Evolutionary conservation across 2,888 invertebrate genomes (phyloP), one percentile per base, ranked within the genome.

Genomic region (Raillietiella orientalis): DNA sequence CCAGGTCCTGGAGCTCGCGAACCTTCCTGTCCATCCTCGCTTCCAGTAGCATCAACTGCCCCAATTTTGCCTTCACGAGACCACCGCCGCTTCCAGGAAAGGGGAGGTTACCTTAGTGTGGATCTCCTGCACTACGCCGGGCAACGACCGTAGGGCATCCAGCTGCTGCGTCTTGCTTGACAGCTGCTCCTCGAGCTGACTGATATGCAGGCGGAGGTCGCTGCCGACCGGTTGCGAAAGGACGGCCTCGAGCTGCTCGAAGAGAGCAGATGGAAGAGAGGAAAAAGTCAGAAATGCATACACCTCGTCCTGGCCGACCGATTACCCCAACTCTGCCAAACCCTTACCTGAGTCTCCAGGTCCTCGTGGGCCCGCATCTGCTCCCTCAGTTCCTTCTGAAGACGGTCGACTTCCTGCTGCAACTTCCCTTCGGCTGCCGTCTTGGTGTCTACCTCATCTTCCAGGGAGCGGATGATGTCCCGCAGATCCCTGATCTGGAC

Each of bases 381-480:
- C 11, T 20, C 11, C 13, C 30, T 21, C n/a, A 38, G 26, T 6
- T 32, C 50, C 23, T 46, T 44, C 35, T 50, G 53, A 43, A 61
- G 50, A 28, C 53, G 49, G 28, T 53, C 50, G 13, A 60, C 52
- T 40, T 66, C 59, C 34, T 49, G 50, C 29, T 59, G 44, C 17
- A 65, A 52, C 28, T 61, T 56, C 1, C 46, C 42, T 39, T 71
- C 70, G 24, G 56, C 55, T 0, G 52, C 45, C 0, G 53, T 49
- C 39, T 66, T 67, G 8, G 53, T 49, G 40, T 70, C 66, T 1
- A 74, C 46, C 40, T 75, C 70, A 1, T 50, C 49, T 41, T 79
- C 77, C 21, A 74, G 45, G 34, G 67, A 67, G 1, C 58, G 52
- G 27, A 77, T 67, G 27, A 74, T 65, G 30, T 75, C 72, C 16